Base-by-base conservation (phyloP, 92 coral and sea anemone genomes). In the Chrysogorgia sp. region DNA sequence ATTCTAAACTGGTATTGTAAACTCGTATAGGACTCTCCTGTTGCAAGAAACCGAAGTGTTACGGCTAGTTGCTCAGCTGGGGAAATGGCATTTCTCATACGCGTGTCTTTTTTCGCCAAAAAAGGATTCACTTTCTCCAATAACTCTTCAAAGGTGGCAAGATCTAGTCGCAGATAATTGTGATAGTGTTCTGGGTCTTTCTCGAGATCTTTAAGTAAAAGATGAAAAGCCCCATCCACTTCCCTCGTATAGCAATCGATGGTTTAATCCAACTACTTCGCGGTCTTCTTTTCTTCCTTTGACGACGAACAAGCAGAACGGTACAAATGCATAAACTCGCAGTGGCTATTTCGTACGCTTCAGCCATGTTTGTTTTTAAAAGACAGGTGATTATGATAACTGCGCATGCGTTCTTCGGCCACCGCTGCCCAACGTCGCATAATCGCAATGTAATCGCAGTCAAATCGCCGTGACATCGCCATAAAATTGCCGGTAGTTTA, bases 1-100 rank as follows among this genome's bases (percentile, higher is more conserved):
- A 82, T 85, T 32, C 89, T 57, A 52, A 84, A 88, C 63, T 85
- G 89, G 66, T 88, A 88, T 30, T 88, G 86, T 14, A 88, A 70
- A 69, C 92, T 85, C 30, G 87, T 69, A 74, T 76, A 88, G 10
- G 87, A 68, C 75, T n/a, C n/a, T n/a, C n/a, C n/a, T n/a, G n/a
- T n/a, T n/a, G n/a, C n/a, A n/a, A n/a, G n/a, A n/a, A n/a, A n/a
- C n/a, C n/a, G n/a, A n/a, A n/a, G n/a, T n/a, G n/a, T n/a, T n/a
- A n/a, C n/a, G n/a, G n/a, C n/a, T n/a, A n/a, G n/a, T n/a, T n/a
- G n/a, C n/a, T n/a, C n/a, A n/a, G n/a, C n/a, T n/a, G n/a, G n/a
- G n/a, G n/a, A n/a, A n/a, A n/a, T n/a, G n/a, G n/a, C n/a, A n/a
- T n/a, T n/a, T n/a, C n/a, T n/a, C n/a, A n/a, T n/a, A n/a, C n/a